Evolutionary conservation across 2,113 vertebrate genomes (phyloP), one percentile per base, ranked within the genome.

Genomic region (Nanorana parkeri): DNA sequence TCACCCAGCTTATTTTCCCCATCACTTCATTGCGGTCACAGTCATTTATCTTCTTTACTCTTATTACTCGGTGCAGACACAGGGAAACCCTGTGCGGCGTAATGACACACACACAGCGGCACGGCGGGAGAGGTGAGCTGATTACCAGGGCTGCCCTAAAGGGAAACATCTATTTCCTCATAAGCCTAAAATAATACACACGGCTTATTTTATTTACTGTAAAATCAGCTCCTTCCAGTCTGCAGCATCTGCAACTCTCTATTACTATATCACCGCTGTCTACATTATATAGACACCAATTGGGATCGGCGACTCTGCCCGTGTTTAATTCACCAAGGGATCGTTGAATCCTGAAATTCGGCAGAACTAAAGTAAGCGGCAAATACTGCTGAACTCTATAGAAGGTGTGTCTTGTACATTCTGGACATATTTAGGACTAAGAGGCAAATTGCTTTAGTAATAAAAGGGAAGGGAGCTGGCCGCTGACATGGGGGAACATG

Each of bases 11-110:
- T 26, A 65, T 65, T 77, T 65, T 51, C 75, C 51, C 58, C 17
- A 76, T 77, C 19, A 26, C 58, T 51, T 77, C 60, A n/a, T 64
- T 55, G 17, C 73, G 4, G 73, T 75, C 54, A 47, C 21, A 32
- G 41, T 52, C 41, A 77, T 77, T 77, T 77, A 77, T 77, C 75
- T 54, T 77, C 61, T 58, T 65, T 52, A n/a, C 36, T 65, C 41
- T 65, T 77, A 77, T 77, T 52, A 77, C 61, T 55, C 55, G 17
- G 51, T 72, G 51, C 69, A 63, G 74, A 63, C 36, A 52, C 4
- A 26, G 63, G 75, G 17, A 56, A 36, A 56, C 56, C 52, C 52
- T 47, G 5, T 19, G 51, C 68, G 19, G 28, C 29, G 16, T 21
- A 51, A 66, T 65, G 41, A 55, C n/a, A 54, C 41, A 26, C 5